A percentile compares a stretch with the other conserved stretches of the same genome.
Evolutionary conservation across 1,140 invertebrate species (phyloP).

Genomic region (Heliothis subflexa): DNA sequence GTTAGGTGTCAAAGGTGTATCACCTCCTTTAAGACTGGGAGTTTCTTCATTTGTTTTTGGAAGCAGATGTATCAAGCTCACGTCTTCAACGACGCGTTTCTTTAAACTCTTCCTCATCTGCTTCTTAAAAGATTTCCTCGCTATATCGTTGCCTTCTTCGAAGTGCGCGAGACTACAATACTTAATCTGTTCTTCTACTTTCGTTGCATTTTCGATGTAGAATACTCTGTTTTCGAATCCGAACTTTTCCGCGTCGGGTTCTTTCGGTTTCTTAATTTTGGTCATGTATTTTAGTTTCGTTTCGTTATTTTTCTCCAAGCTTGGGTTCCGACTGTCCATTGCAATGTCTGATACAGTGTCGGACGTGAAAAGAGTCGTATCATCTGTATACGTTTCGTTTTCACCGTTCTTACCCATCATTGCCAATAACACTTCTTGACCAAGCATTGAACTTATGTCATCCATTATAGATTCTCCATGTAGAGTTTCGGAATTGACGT

Average conservation of each 20-base stretch:
- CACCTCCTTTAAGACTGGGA: conserved; percentile 53
- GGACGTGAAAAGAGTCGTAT: conserved; percentile 88
- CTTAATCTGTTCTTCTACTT: conserved; percentile 87
- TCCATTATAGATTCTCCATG: conserved; percentile 92
- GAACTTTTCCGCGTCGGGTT: conserved; percentile 87
- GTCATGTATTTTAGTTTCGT: conserved; percentile 83
- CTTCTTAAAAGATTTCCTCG: conserved; percentile 90
- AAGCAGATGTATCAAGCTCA: conserved; percentile 70
- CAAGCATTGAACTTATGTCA: conserved; percentile 91
- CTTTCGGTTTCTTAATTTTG: conserved; percentile 82
- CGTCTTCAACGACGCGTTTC: conserved; percentile 69
- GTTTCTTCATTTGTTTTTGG: conserved; percentile 71
- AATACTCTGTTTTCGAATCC: conserved; percentile 90
- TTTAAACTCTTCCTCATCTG: conserved; percentile 81
- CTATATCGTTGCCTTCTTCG: conserved; percentile 93
- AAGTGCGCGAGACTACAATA: conserved; percentile 92
- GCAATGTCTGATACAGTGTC: conserved; percentile 86
- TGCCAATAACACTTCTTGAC: conserved; percentile 88
- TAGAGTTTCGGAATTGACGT: conserved; percentile 88
- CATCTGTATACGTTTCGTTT: conserved; percentile 89
- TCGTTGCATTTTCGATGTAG: conserved; percentile 87
- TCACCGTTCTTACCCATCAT: conserved; percentile 89
- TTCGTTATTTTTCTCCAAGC: conserved; percentile 80
- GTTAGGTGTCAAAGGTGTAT: conserved; percentile 59
- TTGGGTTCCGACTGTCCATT: conserved; percentile 84